A percentile compares a stretch with the other conserved stretches of the same genome.
phyloP scores from a whole-genome alignment of 2,113 vertebrate species.

The Pandion haliaetus region DNA sequence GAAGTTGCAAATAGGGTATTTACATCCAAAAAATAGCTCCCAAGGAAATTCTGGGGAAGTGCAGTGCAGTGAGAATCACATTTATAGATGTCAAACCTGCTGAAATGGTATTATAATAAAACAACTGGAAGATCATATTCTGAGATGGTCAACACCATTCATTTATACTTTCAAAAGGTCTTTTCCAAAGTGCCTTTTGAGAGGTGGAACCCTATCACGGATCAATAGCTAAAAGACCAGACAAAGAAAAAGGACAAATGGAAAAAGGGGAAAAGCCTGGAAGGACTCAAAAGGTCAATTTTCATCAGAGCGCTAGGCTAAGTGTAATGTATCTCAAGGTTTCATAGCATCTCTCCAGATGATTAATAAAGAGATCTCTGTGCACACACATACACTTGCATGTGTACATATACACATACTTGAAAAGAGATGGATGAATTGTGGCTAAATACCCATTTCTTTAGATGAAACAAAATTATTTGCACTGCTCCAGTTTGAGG shows the following conservation, averaged over 20 bases:
- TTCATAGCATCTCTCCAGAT: background rate
- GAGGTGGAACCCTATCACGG: background rate
- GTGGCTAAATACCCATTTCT: background rate
- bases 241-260: background rate
- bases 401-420: background rate
- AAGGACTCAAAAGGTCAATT: conserved; percentile 14
- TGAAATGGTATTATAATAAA: background rate
- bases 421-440: background rate
- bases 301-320: background rate
- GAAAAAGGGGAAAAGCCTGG: background rate
- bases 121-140: background rate
- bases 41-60: background rate
- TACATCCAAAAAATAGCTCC: background rate
- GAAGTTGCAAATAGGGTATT: background rate
- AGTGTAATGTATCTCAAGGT: background rate
- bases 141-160: background rate
- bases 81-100: background rate
- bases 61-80: background rate
- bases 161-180: background rate
- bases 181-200: background rate
- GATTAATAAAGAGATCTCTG: background rate
- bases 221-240: conserved; percentile 15
- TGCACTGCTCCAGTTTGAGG: background rate
- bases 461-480: background rate
- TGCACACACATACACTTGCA: background rate